Percentiles rank a stretch among this genome's conserved stretches.
These are phyloP conservation scores for Salminus brasiliensis DNA, from an alignment of 2,113 vertebrate genomes.

Conservation along the genomic window DNA sequence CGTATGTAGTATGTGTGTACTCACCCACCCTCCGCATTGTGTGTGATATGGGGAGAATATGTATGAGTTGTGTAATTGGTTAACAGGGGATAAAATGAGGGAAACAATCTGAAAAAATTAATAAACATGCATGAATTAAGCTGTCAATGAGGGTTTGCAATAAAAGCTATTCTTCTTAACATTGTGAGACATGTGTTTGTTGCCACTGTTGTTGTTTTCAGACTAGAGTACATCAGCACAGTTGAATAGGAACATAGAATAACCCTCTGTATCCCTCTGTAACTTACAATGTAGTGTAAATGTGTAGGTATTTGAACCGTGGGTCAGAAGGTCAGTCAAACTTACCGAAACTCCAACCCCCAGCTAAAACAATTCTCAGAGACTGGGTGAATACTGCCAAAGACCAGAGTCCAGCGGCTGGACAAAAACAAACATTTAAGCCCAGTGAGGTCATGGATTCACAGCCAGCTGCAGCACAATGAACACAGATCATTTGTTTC, in stretches of 20 bases:
- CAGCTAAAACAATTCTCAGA: neutral
- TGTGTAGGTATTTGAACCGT: neutral
- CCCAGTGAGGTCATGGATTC: slow-evolving; percentile 64
- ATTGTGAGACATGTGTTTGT: too few relatives aligned
- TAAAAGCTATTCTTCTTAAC: too few relatives aligned
- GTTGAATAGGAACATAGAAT: too few relatives aligned
- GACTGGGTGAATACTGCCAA: neutral
- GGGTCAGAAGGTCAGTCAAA: neutral
- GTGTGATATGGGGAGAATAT: too few relatives aligned
- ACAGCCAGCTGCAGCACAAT: slow-evolving; percentile 35
- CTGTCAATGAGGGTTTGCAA: neutral
- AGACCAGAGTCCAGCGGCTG: slow-evolving; percentile 68
- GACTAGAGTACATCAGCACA: neutral
- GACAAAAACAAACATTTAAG: slow-evolving; percentile 71
- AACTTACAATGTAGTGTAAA: neutral
- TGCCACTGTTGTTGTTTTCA: neutral
- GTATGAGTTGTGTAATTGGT: too few relatives aligned
- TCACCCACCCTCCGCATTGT: too few relatives aligned
- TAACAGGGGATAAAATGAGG: too few relatives aligned
- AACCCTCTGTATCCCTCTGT: neutral
- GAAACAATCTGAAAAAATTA: too few relatives aligned
- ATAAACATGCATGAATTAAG: neutral
- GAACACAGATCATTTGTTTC: slow-evolving; percentile 40
- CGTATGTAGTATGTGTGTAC: too few relatives aligned
- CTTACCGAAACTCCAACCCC: neutral